phyloP scores from a whole-genome alignment of 2,888 invertebrate genomes.

The Callosobruchus maculatus region DNA sequence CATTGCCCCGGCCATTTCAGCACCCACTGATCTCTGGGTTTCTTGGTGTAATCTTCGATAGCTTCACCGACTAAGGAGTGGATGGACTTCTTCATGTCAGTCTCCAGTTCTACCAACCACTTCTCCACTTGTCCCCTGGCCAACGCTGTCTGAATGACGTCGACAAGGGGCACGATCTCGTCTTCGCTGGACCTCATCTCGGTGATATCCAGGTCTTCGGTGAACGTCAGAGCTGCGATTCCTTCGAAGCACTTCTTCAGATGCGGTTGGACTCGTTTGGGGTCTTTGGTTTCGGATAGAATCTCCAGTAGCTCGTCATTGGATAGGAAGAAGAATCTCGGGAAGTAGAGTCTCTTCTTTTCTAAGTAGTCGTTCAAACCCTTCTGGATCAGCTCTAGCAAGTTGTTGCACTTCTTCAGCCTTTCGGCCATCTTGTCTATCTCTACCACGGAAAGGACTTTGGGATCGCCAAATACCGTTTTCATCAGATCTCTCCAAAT shows the following conservation, averaged over 20 bases:
- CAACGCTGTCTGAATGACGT: conserved; percentile 76
- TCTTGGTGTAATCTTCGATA: conserved; percentile 66
- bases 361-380: conserved; percentile 92
- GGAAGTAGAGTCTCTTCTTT: conserved; percentile 91
- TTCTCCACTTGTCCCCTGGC: conserved; percentile 94
- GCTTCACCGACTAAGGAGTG: conserved; percentile 67
- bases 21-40: conserved; percentile 70
- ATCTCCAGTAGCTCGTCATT: conserved; percentile 95
- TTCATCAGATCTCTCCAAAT: conserved; percentile 96
- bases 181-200: conserved; percentile 85
- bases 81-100: conserved; percentile 84
- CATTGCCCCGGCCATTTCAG: conserved; percentile 89
- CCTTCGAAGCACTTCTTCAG: conserved; percentile 96
- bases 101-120: conserved; percentile 87
- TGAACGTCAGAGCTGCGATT: conserved; percentile 82
- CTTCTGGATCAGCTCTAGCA: conserved; percentile 87
- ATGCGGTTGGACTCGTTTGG: conserved; percentile 91
- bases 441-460: conserved; percentile 79
- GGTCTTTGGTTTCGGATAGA: conserved; percentile 94
- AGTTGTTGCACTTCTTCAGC: conserved; percentile 79
- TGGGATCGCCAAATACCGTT: conserved; percentile 68
- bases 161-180: conserved; percentile 74
- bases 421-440: conserved; percentile 94
- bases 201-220: conserved; percentile 81
- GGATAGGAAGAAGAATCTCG: conserved; percentile 94